Percentiles rank a stretch among this genome's conserved stretches.
These are phyloP conservation scores for Gallinago stenura DNA, from an alignment of 2,797 vertebrate species.

Conservation along the genomic window DNA sequence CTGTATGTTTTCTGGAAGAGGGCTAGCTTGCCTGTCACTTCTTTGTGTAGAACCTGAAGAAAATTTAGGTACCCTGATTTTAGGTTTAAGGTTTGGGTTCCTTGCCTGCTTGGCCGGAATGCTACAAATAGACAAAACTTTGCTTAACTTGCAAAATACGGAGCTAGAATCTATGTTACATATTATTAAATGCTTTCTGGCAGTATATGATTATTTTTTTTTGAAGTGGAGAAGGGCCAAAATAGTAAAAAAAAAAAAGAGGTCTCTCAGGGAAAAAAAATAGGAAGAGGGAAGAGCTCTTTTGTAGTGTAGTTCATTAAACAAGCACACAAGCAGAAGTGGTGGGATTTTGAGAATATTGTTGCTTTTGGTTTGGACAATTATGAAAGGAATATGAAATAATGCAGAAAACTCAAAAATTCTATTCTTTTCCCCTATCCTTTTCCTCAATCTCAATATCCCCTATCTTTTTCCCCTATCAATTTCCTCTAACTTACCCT, in stretches of 20 bases:
- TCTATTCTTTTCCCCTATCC: neutral
- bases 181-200: neutral
- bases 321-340: neutral
- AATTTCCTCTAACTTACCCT: neutral
- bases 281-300: neutral
- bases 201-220: neutral
- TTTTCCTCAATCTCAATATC: neutral
- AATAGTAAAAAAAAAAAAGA: conserved; percentile 35
- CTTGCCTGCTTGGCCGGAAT: neutral
- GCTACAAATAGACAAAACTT: neutral
- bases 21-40: neutral
- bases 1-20: neutral
- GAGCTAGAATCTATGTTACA: neutral
- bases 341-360: neutral
- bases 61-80: neutral
- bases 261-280: neutral
- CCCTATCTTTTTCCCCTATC: neutral
- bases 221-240: neutral
- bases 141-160: neutral
- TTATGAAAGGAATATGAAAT: neutral
- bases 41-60: neutral
- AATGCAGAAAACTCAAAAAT: neutral
- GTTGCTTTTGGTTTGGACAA: neutral
- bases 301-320: neutral
- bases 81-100: neutral